These are phyloP conservation scores for Agrilus cyanescens DNA, from an alignment of 2,888 invertebrate genomes.

Conservation along the genomic window DNA sequence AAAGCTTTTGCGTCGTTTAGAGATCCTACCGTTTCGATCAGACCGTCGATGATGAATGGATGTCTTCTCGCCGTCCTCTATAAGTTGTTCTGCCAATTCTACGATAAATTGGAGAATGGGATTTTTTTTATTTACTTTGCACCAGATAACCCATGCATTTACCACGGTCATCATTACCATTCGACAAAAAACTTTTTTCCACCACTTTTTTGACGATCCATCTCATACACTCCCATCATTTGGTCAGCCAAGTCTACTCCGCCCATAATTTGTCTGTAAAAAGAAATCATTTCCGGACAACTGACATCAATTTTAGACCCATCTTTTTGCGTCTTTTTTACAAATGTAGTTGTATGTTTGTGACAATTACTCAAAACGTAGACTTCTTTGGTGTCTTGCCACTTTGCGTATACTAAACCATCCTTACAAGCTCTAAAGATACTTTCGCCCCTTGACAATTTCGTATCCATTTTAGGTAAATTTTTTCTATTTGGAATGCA, in stretches of 20 bases:
- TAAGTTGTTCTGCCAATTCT: conserved; percentile 2
- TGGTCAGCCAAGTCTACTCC: conserved; percentile 24
- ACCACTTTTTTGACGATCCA: conserved; percentile 22
- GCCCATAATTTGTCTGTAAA: conserved; percentile 18
- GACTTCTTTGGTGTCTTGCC: conserved; percentile 23
- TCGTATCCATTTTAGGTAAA: conserved; percentile 11
- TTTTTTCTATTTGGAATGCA: conserved; percentile 15
- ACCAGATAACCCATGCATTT: conserved; percentile 19
- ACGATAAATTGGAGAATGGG: conserved; percentile 4
- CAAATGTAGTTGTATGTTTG: conserved; percentile 8
- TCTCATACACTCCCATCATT: conserved; percentile 18
- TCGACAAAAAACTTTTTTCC: conserved; percentile 21
- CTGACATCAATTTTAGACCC: conserved; percentile 16
- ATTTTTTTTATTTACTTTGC: conserved; percentile 9
- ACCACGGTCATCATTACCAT: conserved; percentile 19
- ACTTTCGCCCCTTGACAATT: conserved; percentile 14
- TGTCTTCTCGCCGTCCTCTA: conserved; percentile 1
- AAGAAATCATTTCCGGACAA: conserved; percentile 16
- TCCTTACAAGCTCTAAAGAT: conserved; percentile 13
- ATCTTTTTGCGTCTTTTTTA: conserved; percentile 19
- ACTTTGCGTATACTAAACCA: conserved; percentile 16
- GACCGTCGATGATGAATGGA: neutral
- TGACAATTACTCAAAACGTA: conserved; percentile 22
- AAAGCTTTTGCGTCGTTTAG: conserved; percentile 2
- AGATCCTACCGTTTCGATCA: conserved; percentile 2